These are phyloP conservation scores for Hoplostethus atlanticus DNA, from an alignment of 2,797 vertebrate genomes.

Conservation along the genomic window DNA sequence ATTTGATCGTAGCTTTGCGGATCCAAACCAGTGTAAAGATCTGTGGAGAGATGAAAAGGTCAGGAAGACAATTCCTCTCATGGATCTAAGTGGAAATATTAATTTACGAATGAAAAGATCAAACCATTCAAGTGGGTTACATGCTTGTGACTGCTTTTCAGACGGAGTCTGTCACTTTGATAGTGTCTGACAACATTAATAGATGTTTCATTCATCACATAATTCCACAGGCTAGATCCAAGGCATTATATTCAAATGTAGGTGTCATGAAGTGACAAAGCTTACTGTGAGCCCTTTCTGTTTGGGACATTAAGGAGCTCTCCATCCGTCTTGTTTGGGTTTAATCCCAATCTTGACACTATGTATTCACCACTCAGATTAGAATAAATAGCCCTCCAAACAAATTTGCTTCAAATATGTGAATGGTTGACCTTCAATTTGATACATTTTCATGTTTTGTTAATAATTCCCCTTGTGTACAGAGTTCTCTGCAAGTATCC, in stretches of 20 bases:
- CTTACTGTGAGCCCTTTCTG: constrained; percentile 32
- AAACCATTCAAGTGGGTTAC: constrained; percentile 1
- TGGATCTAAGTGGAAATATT: background rate
- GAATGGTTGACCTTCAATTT: constrained; percentile 17
- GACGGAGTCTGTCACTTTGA: constrained; percentile 6
- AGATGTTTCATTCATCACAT: constrained; percentile 1
- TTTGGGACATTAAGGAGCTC: constrained; percentile 44
- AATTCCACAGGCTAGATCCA: constrained; percentile 2
- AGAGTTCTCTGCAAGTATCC: constrained; percentile 1
- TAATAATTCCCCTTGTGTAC: constrained; percentile 34
- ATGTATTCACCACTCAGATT: constrained; percentile 43
- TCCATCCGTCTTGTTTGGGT: constrained; percentile 55
- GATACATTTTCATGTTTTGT: constrained; percentile 50
- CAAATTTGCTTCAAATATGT: constrained; percentile 53
- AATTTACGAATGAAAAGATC: background rate
- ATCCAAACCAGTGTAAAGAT: constrained; percentile 5
- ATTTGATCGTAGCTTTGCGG: constrained; percentile 35
- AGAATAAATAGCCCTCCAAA: constrained; percentile 63
- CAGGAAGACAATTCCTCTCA: background rate
- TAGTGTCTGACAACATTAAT: constrained; percentile 18
- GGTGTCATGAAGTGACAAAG: constrained; percentile 35
- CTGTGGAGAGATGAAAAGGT: background rate
- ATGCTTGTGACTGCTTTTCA: constrained; percentile 14
- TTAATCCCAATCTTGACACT: constrained; percentile 53
- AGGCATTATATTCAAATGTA: constrained; percentile 30